Base-by-base conservation (phyloP, 1,140 invertebrate genomes). In the Drosophila repleta region DNA sequence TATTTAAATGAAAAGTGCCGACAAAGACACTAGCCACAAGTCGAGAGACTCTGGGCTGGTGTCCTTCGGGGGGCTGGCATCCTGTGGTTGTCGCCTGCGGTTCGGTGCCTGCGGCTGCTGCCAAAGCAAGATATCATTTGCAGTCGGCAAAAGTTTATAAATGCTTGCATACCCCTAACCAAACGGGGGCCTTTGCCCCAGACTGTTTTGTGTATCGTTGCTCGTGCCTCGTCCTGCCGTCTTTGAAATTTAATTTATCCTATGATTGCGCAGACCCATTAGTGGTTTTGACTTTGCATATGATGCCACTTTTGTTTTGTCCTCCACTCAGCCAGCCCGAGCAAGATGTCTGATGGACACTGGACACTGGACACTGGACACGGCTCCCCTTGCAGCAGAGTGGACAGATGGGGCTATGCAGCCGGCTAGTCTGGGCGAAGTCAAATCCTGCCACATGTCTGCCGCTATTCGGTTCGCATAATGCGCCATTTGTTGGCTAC, bases 201-300 rank as follows among this genome's bases (percentile, higher is more conserved):
- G n/a, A n/a, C n/a, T 13, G 51, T 20, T 21, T 52, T 37, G 56
- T 78, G 79, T 82, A 69, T 78, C 79, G 78, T 43, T 43, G 53
- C 56, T 68, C 66, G 62, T 68, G 61, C 67, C 76, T 75, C 74
- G 60, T 72, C 52, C 39, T 17, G 39, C 39, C 76, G 72, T 88
- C 89, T 88, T 89, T 79, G 84, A 79, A 88, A 88, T 88, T 88
- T 88, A 88, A 88, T 88, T 88, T 88, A 88, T 88, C 84, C 83
- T 88, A 88, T 88, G 83, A 88, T 88, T 88, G 83, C 83, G 83
- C 83, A 88, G 84, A 88, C 83, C 83, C 83, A 88, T 88, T 88
- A 89, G 83, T 88, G 84, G 83, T 88, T 88, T 88, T 89, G 84
- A 88, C 83, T 88, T 88, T 88, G 83, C 83, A 88, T 88, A 88